Percentiles rank a stretch among this genome's conserved stretches.
Conservation (phyloP, 2,113 vertebrate genomes). For the Zosterops borbonicus region DNA sequence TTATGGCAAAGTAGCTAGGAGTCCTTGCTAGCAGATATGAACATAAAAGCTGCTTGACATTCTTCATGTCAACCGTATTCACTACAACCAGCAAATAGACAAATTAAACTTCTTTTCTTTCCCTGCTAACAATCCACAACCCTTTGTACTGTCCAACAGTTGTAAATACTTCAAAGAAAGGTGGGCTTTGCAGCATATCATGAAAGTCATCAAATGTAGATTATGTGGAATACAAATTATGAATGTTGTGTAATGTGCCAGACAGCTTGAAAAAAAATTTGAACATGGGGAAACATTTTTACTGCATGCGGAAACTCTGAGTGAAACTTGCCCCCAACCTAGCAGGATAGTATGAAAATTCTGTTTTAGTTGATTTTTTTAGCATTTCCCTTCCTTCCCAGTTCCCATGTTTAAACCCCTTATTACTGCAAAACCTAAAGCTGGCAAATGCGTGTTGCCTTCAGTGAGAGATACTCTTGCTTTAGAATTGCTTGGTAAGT, state of each 20-base stretch:
- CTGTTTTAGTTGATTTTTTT: not conserved
- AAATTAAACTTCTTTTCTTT: not conserved
- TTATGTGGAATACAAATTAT: not conserved
- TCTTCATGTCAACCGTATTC: not conserved
- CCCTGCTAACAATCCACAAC: not conserved
- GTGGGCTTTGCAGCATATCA: not conserved
- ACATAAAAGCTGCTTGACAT: not conserved
- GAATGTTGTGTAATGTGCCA: not conserved
- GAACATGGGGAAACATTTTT: not conserved
- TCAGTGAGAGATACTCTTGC: not conserved
- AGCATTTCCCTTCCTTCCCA: not conserved
- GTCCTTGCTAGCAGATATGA: not conserved
- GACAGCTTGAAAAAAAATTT: not conserved
- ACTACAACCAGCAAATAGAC: not conserved
- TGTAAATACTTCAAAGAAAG: not conserved
- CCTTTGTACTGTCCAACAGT: not conserved
- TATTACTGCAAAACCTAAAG: not conserved
- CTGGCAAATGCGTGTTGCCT: not conserved
- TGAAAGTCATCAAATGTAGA: not conserved
- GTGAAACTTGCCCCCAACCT: accelerated
- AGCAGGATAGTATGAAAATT: not conserved
- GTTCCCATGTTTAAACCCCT: not conserved
- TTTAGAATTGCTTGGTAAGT: not conserved
- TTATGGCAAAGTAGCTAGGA: not conserved
- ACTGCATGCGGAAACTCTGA: not conserved